Base-by-base conservation (phyloP, 2,888 invertebrate genomes). In the Metellina segmentata region DNA sequence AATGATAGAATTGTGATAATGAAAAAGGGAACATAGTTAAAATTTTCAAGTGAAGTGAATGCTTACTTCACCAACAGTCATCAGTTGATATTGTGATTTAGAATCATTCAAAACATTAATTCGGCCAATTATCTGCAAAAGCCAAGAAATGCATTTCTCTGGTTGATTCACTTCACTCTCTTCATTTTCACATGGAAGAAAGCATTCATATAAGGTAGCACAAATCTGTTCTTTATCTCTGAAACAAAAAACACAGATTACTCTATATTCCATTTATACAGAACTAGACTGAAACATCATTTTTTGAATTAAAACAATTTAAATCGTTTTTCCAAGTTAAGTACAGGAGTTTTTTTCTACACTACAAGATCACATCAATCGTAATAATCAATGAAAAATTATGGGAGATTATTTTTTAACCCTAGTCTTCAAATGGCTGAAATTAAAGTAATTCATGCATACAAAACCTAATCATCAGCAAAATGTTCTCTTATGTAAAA, bases 71-170 rank as follows among this genome's bases (percentile, higher is more conserved):
- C 69, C 34, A 48, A 85, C 52, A 53, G 81, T 81, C 7, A 89
- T 75, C 1, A 92, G 49, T 49, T 92, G 92, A 49, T 81, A 89
- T 75, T 92, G 81, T 6, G 89, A 92, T 77, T 85, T 89, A 2
- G 92, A 53, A n/a, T 92, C 89, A 52, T 71, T 85, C n/a, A 89
- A 75, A 0, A 92, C 89, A 74, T 81, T 89, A 8, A 92, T 52
- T 89, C 92, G 86, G 19, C 92, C 92, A n/a, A 92, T 89, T 51
- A 89, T 92, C 82, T 92, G 85, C 16, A 89, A 70, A 20, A 92
- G 81, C 89, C 89, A 92, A 52, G 89, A 71, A 20, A 89, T 92
- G 72, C 89, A 89, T 82, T 86, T 89, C 53, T 78, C 85, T 11
- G 89, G 77, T 77, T 89, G 78, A 69, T 69, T 78, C 20, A 92